Evolutionary conservation across 2,888 invertebrate species (phyloP), one percentile per base, ranked within the genome.

Genomic region (Trachelus iudaicus): DNA sequence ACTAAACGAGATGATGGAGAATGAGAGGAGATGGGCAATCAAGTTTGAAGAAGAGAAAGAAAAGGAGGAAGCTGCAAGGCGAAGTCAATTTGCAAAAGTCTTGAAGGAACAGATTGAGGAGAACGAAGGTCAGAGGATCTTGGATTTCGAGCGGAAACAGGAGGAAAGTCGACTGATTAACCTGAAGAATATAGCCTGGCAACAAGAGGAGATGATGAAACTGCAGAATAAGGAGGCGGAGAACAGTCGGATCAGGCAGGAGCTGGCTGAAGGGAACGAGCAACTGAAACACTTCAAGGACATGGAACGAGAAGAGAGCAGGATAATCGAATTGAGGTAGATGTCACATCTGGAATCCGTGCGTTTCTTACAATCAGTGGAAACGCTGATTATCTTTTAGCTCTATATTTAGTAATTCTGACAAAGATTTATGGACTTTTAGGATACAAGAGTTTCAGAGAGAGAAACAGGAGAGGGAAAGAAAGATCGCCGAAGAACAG

Each of bases 1-100:
- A n/a, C 83, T 95, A 75, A 95, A 96, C 82, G 92, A 93, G 23
- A 94, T 95, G 91, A 95, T 96, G 95, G 96, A 96, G 85, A 94
- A 95, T 87, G 94, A 94, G 84, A 93, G 95, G 1, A 91, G 93
- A 81, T 91, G 92, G 76, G 94, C 93, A 0, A 92, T 95, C 6
- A 87, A 92, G 35, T 92, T 93, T 0, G 94, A 94, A 15, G 94
- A 94, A 73, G 92, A 93, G 81, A 93, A 93, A 83, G 94, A 94
- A 77, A 92, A 93, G 71, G 90, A 92, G 40, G 90, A 93, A 30
- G 82, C 83, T 12, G 84, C 83, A 3, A 87, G 86, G 40, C 93
- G 94, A 84, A 88, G 92, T 34, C 92, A 93, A 81, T 93, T 94
- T 33, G 93, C 94, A 75, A 93, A 93, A 79, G 93, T 94, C 33